Evolutionary conservation across 1,140 invertebrate species (phyloP).

Genomic region (Pectinophora gossypiella): DNA sequence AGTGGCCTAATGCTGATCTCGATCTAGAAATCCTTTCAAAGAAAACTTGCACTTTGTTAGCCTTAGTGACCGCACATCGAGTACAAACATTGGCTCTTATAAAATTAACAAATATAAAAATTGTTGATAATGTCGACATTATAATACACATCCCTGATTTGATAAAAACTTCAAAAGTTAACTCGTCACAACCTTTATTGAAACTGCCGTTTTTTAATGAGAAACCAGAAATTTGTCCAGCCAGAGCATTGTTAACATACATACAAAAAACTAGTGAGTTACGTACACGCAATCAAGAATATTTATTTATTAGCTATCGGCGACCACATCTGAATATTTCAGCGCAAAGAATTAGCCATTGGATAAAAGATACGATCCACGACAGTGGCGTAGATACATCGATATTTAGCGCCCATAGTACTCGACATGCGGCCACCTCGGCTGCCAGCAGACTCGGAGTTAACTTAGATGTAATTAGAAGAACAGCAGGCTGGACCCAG

Average conservation of each 20-base stretch:
- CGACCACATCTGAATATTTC: not conserved
- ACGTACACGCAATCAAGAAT: not conserved
- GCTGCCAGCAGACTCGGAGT: constrained; percentile 16
- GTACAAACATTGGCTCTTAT: constrained; percentile 1
- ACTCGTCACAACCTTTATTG: not conserved
- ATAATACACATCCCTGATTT: not conserved
- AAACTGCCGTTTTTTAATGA: constrained; percentile 2
- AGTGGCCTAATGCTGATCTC: not conserved
- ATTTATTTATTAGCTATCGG: constrained; percentile 1
- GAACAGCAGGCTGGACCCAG: not conserved
- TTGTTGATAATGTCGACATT: not conserved
- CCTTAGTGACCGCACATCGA: constrained; percentile 4
- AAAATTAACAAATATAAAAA: not conserved
- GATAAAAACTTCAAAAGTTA: not conserved
- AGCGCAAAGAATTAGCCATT: constrained; percentile 1
- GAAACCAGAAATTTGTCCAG: constrained; percentile 6
- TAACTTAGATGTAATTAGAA: constrained; percentile 8
- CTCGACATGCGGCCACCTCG: constrained; percentile 25
- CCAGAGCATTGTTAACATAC: not conserved
- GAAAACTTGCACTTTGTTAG: not conserved
- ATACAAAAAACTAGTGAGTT: not conserved
- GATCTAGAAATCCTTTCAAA: not conserved
- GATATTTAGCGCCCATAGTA: constrained; percentile 23
- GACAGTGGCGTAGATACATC: constrained; percentile 17
- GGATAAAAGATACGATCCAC: constrained; percentile 12